Conservation (phyloP, 2,888 invertebrate genomes). For the Spialia ferax region DNA sequence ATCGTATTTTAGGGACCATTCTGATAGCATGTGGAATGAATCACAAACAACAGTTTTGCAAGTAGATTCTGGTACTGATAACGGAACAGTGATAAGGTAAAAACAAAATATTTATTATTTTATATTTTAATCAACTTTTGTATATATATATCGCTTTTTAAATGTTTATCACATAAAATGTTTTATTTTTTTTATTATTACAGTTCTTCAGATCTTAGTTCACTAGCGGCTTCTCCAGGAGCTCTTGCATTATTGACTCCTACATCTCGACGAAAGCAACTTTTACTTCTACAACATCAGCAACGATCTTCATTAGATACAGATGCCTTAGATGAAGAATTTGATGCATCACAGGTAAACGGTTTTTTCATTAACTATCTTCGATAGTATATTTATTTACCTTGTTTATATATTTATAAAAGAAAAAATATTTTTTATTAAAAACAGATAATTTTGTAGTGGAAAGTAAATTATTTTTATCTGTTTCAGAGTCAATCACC, state of each 20-base stretch:
- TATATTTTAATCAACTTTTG: background rate
- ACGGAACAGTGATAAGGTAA: constrained; percentile 87
- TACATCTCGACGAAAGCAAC: constrained; percentile 92
- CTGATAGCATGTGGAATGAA: constrained; percentile 96
- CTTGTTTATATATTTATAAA: too few relatives aligned
- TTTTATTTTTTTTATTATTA: background rate
- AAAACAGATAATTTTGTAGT: too few relatives aligned
- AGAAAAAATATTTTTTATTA: too few relatives aligned
- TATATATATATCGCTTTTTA: background rate
- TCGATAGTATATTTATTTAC: too few relatives aligned
- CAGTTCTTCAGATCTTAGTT: constrained; percentile 83
- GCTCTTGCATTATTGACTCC: constrained; percentile 90
- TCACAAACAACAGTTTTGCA: constrained; percentile 94
- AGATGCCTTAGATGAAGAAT: constrained; percentile 92
- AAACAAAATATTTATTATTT: background rate
- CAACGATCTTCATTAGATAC: constrained; percentile 95
- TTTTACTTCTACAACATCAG: constrained; percentile 93
- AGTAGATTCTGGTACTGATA: constrained; percentile 90
- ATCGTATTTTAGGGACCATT: constrained; percentile 88
- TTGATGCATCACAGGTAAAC: constrained; percentile 87
- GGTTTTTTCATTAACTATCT: background rate
- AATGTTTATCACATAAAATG: background rate
- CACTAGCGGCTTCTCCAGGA: constrained; percentile 83
- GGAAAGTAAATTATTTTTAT: background rate
- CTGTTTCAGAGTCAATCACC: constrained; percentile 80